Percentiles rank a stretch among this genome's conserved stretches.
Conservation (phyloP, 1,140 invertebrate genomes). For the Diachasma alloeum region DNA sequence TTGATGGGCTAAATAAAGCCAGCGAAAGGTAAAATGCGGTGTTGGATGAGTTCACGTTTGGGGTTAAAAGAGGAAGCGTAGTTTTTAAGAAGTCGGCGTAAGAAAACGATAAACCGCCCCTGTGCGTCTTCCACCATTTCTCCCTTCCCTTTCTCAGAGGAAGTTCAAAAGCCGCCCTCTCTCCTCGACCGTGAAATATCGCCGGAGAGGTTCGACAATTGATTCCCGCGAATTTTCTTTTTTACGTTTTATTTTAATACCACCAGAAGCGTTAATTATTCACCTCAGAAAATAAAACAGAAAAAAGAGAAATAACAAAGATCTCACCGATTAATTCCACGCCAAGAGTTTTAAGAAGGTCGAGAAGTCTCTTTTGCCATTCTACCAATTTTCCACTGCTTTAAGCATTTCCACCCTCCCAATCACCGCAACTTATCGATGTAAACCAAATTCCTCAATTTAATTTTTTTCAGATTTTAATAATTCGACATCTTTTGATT, state of each 20-base stretch:
- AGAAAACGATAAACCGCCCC: constrained; percentile 13
- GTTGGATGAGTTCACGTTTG: not conserved
- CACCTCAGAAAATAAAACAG: constrained; percentile 37
- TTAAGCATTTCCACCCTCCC: not conserved
- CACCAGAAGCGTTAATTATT: constrained; percentile 63
- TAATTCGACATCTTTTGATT: not conserved
- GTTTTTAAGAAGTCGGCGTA: not conserved
- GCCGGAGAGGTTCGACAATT: constrained; percentile 65
- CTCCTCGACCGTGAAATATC: constrained; percentile 64
- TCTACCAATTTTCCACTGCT: constrained; percentile 3
- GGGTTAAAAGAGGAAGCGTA: not conserved
- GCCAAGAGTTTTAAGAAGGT: not conserved
- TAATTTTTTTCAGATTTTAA: not conserved
- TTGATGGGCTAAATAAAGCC: constrained; percentile 49
- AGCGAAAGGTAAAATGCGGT: not conserved
- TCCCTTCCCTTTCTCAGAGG: not conserved
- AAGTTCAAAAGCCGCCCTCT: constrained; percentile 43
- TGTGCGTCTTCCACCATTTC: constrained; percentile 12
- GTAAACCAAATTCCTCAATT: not conserved
- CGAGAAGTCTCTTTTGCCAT: not conserved
- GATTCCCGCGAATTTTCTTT: constrained; percentile 63
- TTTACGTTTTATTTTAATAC: constrained; percentile 48
- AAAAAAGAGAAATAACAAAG: not conserved
- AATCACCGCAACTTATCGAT: not conserved
- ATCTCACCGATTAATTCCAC: constrained; percentile 9